Percentiles rank a stretch among this genome's conserved stretches.
These are phyloP conservation scores for Cynaeus angustus DNA, from an alignment of 2,888 invertebrate genomes.

Conservation along the genomic window DNA sequence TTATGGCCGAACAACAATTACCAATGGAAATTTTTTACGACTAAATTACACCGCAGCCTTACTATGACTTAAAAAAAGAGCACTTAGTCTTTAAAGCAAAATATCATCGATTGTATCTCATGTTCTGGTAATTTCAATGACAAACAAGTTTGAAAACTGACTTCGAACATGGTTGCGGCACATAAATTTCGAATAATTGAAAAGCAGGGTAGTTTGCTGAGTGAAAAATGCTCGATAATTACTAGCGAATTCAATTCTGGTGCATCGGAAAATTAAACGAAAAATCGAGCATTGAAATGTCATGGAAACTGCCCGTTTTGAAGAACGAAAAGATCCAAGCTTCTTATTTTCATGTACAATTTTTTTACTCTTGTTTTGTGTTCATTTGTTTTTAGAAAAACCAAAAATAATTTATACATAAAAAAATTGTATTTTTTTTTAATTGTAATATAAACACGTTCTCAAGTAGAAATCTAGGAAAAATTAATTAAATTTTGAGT, in stretches of 20 bases:
- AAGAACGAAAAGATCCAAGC: no score
- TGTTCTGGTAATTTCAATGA: not conserved
- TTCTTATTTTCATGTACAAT: no score
- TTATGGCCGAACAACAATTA: constrained; percentile 50
- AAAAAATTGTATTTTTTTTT: no score
- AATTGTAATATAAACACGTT: no score
- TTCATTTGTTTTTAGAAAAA: no score
- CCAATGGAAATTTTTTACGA: constrained; percentile 18
- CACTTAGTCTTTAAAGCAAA: not conserved
- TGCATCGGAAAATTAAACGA: not conserved
- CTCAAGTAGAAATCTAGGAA: no score
- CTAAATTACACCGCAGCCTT: constrained; percentile 25
- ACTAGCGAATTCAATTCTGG: not conserved
- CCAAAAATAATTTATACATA: no score
- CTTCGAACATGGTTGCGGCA: not conserved
- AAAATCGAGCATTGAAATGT: not conserved
- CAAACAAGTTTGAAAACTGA: not conserved
- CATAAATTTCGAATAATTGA: constrained; percentile 32
- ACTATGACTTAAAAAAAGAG: not conserved
- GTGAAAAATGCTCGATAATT: constrained; percentile 7
- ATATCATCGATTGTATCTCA: not conserved
- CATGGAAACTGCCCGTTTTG: no score
- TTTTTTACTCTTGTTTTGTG: no score
- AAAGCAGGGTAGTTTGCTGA: constrained; percentile 20
- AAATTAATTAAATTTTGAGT: no score